Evolutionary conservation across 2,797 vertebrate species (phyloP), one percentile per base, ranked within the genome.

Genomic region (Sebastes minor): DNA sequence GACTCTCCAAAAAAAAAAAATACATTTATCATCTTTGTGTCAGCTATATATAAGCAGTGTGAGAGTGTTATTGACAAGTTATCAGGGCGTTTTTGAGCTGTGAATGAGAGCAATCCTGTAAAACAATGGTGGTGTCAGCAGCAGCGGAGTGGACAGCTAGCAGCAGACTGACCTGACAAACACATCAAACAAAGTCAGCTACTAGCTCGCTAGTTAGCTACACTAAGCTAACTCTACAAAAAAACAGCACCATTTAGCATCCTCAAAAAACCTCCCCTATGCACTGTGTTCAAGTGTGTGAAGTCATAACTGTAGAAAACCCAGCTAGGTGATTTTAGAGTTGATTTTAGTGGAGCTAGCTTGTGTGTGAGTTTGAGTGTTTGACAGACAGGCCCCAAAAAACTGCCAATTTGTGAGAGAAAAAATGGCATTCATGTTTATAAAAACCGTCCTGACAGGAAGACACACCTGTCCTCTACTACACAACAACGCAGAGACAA

Each of bases 121-220:
- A 80, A 83, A 92, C 90, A 92, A 93, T 82, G 73, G 91, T 42
- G 38, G 13, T 38, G 35, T 38, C 35, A 38, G 67, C 64, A 73
- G 83, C 71, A 79, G 89, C 79, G 78, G 64, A 88, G 87, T 77
- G 89, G 91, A 86, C 88, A 87, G 90, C 79, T 74, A 89, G 86
- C 91, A 68, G 81, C 91, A 68, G 81, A 71, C 80, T 82, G 91
- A 93, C 88, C 93, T 93, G 94, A 93, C 93, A 92, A 93, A 94
- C 91, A 92, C 91, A 87, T 92, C 93, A 92, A 93, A 94, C 93
- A 93, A 93, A 92, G 91, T 93, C 88, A 81, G 91, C 38, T 14
- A 16, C 78, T 78, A n/a, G 65, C 81, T 57, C 6, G 82, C 67
- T 59, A 18, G 38, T 59, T 52, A 52, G 88, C 91, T 70, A 1